Evolutionary conservation across 2,113 vertebrate species (phyloP).

Genomic region (Pedetes capensis): DNA sequence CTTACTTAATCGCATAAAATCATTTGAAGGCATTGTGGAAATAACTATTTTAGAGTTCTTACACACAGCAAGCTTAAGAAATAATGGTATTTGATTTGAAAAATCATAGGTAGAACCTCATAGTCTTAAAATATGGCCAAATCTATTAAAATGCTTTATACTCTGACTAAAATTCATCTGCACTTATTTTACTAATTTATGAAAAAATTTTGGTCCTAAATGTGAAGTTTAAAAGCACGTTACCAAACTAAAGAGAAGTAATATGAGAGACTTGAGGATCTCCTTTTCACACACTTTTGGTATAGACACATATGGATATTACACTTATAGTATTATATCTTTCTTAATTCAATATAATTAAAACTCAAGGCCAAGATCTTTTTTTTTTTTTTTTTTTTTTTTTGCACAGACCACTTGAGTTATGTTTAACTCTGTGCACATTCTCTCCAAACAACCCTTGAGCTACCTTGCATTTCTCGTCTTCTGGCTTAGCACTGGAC

Average conservation of each 20-base stretch:
- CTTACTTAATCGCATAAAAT: neutral
- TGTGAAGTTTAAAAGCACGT: neutral
- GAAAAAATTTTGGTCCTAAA: neutral
- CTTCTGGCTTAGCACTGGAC: neutral
- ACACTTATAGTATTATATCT: neutral
- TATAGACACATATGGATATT: neutral
- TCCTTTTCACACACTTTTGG: neutral
- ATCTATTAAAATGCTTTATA: neutral
- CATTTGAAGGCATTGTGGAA: neutral
- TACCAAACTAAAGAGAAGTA: neutral
- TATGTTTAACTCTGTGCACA: neutral
- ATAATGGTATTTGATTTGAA: slow-evolving; percentile 26
- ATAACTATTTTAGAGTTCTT: slow-evolving; percentile 34
- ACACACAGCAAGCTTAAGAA: neutral
- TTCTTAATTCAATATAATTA: neutral
- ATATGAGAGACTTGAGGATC: neutral
- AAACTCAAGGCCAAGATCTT: neutral
- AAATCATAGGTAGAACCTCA: neutral
- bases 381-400: too few relatives aligned
- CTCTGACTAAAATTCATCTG: too few relatives aligned
- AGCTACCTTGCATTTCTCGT: neutral
- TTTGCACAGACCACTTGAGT: neutral
- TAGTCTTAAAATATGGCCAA: slow-evolving; percentile 12
- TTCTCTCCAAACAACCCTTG: neutral
- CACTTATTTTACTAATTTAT: neutral